A percentile compares a stretch with the other conserved stretches of the same genome.
Evolutionary conservation across 1,140 invertebrate genomes (phyloP).

Genomic region (Maconellicoccus hirsutus): DNA sequence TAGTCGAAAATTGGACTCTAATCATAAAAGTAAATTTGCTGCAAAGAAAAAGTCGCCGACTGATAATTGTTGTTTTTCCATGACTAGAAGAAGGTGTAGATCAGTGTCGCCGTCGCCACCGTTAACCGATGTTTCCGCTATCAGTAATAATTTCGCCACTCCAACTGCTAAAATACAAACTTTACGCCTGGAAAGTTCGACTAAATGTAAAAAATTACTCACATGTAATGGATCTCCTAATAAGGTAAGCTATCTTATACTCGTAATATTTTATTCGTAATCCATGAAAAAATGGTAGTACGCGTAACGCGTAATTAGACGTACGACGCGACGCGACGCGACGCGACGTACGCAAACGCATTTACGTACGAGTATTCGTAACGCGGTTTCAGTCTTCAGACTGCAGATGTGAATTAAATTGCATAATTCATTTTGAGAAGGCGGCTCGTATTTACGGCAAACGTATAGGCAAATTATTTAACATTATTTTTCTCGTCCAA

Average conservation of each 20-base stretch:
- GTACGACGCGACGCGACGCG: no score
- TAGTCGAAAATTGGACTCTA: not conserved
- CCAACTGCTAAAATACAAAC: constrained; percentile 1
- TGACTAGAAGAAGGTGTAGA: constrained; percentile 9
- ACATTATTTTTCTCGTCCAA: no score
- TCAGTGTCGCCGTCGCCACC: not conserved
- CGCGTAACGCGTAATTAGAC: no score
- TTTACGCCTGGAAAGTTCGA: not conserved
- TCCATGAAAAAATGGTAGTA: no score
- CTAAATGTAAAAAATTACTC: not conserved
- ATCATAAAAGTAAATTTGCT: not conserved
- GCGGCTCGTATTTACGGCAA: no score
- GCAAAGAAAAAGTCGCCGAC: not conserved
- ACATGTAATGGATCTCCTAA: constrained; percentile 9
- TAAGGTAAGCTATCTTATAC: not conserved
- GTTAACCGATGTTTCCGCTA: not conserved
- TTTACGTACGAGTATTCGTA: no score
- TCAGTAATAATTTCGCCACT: not conserved
- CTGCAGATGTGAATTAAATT: no score
- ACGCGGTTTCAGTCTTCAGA: no score
- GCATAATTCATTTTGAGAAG: no score
- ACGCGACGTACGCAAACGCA: no score
- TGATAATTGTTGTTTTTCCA: constrained; percentile 12
- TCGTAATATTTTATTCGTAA: no score
- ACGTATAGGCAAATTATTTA: no score